These are phyloP conservation scores for Drosophila sechellia DNA, from an alignment of 1,140 invertebrate genomes.

Conservation along the genomic window DNA sequence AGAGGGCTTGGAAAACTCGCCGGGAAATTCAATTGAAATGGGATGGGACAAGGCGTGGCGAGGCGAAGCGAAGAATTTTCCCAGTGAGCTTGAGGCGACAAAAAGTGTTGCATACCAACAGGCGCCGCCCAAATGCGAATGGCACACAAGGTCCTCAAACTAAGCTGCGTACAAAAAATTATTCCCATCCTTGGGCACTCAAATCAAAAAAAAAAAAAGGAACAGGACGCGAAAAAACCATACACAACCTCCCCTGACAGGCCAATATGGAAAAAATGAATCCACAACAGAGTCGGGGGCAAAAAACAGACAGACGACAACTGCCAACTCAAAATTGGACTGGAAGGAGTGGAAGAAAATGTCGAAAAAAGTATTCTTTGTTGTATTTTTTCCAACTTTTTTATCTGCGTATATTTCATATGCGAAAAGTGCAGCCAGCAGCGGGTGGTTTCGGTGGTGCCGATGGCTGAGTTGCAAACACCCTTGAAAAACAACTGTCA, in stretches of 20 bases:
- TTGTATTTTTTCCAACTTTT: neutral
- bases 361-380: conserved; percentile 22
- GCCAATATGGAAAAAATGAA: conserved; percentile 37
- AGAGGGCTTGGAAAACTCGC: conserved; percentile 36
- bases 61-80: conserved; percentile 5
- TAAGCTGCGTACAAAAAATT: conserved; percentile 36
- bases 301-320: conserved; percentile 38
- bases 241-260: conserved; percentile 15
- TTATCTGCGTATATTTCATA: conserved; percentile 4
- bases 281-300: conserved; percentile 7
- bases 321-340: conserved; percentile 38
- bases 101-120: conserved; percentile 41
- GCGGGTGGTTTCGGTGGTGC: conserved; percentile 29
- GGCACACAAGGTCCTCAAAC: conserved; percentile 37
- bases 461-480: conserved; percentile 56
- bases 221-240: conserved; percentile 1
- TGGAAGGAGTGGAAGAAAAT: conserved; percentile 7
- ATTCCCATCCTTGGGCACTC: conserved; percentile 23
- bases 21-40: conserved; percentile 43
- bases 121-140: conserved; percentile 41
- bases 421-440: conserved; percentile 45
- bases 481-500: conserved; percentile 77
- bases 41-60: too few species aligned
- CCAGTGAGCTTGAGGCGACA: conserved; percentile 7
- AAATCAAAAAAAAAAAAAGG: conserved; percentile 2